A percentile compares a stretch with the other conserved stretches of the same genome.
phyloP scores from a whole-genome alignment of 2,797 vertebrate species.

The Xerus rutilus region DNA sequence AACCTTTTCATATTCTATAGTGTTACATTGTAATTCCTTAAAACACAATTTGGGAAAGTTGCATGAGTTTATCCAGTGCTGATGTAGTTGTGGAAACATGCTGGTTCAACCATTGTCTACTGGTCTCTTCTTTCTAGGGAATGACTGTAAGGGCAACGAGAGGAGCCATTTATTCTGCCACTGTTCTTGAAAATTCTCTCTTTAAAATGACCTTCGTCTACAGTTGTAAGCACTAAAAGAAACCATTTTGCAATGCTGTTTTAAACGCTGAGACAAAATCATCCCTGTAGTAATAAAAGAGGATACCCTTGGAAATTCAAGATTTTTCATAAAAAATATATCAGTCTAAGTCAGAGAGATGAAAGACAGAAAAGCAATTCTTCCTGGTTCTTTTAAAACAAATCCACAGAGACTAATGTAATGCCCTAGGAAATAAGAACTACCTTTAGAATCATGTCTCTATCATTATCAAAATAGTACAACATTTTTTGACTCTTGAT shows the following conservation, averaged over 20 bases:
- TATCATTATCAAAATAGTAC: neutral
- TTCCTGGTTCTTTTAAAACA: neutral
- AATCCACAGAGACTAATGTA: neutral
- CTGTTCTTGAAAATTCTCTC: neutral
- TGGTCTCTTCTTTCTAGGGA: neutral
- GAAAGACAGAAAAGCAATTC: neutral
- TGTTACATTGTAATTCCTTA: neutral
- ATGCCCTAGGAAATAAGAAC: neutral
- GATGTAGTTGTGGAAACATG: neutral
- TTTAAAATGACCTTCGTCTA: conserved; percentile 40
- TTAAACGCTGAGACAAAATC: conserved; percentile 27
- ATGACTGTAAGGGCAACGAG: neutral
- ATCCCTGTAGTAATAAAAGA: neutral
- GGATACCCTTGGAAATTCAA: conserved; percentile 14
- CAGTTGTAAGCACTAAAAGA: neutral
- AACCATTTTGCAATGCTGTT: conserved; percentile 33
- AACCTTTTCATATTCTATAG: neutral
- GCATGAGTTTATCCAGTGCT: neutral
- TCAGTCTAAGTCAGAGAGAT: conserved; percentile 16
- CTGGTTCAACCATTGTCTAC: neutral
- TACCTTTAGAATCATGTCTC: neutral
- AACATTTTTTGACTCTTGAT: neutral
- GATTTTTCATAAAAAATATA: neutral
- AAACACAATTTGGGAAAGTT: neutral
- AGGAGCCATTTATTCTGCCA: neutral